A percentile compares a stretch with the other conserved stretches of the same genome.
phyloP scores from a whole-genome alignment of 2,113 vertebrate genomes.

The Limanda limanda region DNA sequence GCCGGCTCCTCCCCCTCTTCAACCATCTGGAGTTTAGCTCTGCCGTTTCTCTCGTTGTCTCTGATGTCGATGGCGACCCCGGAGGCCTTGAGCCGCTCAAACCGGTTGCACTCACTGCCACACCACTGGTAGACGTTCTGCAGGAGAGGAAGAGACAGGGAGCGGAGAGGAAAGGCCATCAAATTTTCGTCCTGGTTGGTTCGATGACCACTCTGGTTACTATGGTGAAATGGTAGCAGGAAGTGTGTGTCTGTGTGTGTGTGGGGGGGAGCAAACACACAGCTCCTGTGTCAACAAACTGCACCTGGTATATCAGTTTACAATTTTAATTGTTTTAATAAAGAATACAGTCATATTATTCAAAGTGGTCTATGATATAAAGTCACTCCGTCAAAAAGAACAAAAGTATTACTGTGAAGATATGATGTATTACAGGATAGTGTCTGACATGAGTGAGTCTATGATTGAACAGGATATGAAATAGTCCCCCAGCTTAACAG shows the following conservation, averaged over 20 bases:
- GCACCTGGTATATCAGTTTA: background rate
- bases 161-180: background rate
- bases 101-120: conserved; percentile 81
- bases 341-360: too few relatives aligned
- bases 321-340: background rate
- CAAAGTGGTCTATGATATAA: background rate
- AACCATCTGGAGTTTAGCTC: conserved; percentile 79
- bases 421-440: too few relatives aligned
- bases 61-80: conserved; percentile 81
- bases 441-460: background rate
- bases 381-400: background rate
- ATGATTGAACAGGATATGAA: too few relatives aligned
- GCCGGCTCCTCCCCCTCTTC: conserved; percentile 77
- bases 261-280: background rate
- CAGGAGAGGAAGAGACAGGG: background rate
- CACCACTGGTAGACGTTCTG: conserved; percentile 85
- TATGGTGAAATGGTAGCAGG: background rate
- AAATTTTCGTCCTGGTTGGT: background rate
- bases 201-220: background rate
- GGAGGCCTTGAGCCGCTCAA: conserved; percentile 80
- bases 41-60: conserved; percentile 83
- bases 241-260: background rate
- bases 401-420: too few relatives aligned
- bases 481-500: too few relatives aligned
- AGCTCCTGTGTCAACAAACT: background rate